phyloP scores from a whole-genome alignment of 2,113 vertebrate genomes.

The Heptranchias perlo region DNA sequence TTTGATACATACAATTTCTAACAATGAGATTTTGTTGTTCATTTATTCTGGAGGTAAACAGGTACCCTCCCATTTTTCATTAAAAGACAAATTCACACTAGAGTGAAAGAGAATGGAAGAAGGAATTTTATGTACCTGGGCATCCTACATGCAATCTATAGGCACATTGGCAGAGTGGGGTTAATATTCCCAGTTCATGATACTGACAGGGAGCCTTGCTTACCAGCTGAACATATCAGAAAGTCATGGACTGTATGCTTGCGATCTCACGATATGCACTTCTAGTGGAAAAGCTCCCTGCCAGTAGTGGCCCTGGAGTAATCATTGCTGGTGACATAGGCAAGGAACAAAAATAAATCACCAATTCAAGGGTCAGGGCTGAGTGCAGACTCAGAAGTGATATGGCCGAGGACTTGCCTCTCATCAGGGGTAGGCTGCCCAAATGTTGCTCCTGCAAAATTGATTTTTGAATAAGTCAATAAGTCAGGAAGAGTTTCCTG shows the following conservation, averaged over 20 bases:
- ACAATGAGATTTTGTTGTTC: not conserved
- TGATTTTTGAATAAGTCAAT: slow-evolving; percentile 21
- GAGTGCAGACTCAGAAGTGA: not conserved
- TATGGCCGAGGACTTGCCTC: not conserved
- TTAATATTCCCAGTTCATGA: not conserved
- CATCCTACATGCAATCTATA: not conserved
- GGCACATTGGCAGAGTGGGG: not conserved
- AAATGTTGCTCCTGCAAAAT: not conserved
- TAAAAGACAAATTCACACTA: not conserved
- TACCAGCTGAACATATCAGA: not conserved
- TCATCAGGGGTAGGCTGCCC: not conserved
- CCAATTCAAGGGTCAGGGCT: not conserved
- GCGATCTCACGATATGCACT: not conserved
- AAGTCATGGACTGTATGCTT: not conserved
- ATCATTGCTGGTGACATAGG: not conserved
- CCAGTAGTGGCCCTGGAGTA: not conserved
- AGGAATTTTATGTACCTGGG: not conserved
- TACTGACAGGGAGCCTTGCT: not conserved
- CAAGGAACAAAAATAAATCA: not conserved
- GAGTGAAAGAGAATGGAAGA: not conserved
- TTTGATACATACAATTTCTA: not conserved
- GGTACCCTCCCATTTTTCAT: not conserved
- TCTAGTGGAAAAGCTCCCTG: not conserved
- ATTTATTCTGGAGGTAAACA: not conserved
- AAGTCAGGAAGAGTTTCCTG: no score